Conservation (phyloP, 2,797 vertebrate genomes). For the Taeniopygia guttata region DNA sequence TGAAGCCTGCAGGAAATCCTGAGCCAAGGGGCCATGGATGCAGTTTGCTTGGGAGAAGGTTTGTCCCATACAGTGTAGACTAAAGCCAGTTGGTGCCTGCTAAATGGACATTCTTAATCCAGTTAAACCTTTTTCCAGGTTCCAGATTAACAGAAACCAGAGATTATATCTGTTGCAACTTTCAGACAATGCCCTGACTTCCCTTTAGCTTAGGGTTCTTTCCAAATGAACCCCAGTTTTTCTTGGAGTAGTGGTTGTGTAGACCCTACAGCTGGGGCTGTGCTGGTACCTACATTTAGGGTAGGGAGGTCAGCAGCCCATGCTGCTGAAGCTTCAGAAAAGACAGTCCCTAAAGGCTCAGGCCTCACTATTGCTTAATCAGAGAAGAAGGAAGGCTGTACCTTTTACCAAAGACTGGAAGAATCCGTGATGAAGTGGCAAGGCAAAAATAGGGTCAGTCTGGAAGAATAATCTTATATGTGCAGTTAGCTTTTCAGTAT, state of each 20-base stretch:
- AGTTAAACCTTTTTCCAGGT: not conserved
- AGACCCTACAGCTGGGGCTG: not conserved
- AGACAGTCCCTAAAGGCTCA: not conserved
- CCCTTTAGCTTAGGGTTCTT: not conserved
- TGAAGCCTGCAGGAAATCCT: not conserved
- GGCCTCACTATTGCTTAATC: not conserved
- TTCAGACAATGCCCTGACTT: not conserved
- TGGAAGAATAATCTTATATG: not conserved
- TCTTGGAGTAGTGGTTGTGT: not conserved
- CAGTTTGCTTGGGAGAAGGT: not conserved
- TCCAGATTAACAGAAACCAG: not conserved
- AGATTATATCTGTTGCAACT: not conserved
- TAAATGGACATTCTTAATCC: not conserved
- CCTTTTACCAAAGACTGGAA: not conserved
- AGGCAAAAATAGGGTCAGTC: not conserved
- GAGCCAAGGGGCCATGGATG: not conserved
- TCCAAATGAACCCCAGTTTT: not conserved
- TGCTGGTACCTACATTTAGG: not conserved
- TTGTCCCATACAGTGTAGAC: not conserved
- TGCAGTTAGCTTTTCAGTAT: not conserved
- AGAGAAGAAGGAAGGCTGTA: not conserved
- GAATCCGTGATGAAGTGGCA: not conserved
- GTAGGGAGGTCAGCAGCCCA: rapidly evolving
- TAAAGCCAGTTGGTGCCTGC: not conserved
- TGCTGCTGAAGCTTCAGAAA: not conserved